These are phyloP conservation scores for Brachymystax lenok DNA, from an alignment of 2,797 vertebrate genomes.

Conservation along the genomic window DNA sequence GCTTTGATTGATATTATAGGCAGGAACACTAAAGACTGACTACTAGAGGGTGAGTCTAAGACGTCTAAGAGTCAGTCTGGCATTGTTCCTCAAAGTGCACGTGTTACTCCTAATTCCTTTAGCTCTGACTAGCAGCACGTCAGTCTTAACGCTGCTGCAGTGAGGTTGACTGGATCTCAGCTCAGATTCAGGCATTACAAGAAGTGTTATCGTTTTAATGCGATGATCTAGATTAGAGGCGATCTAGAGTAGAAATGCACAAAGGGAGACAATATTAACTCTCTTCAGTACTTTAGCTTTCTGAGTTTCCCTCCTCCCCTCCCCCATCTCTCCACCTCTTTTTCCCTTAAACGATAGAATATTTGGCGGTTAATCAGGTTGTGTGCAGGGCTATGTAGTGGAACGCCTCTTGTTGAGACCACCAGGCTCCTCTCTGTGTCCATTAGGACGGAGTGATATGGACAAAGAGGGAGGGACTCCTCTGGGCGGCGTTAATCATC, in stretches of 20 bases:
- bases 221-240: conserved; percentile 61
- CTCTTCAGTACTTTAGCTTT: conserved; percentile 26
- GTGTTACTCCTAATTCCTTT: conserved; percentile 74
- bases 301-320: neutral
- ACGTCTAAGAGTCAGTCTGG: conserved; percentile 61
- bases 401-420: conserved; percentile 77
- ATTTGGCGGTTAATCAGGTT: conserved; percentile 91
- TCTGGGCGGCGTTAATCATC: conserved; percentile 85
- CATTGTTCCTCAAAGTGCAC: conserved; percentile 74
- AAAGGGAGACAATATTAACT: conserved; percentile 63
- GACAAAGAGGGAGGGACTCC: conserved; percentile 85
- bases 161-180: conserved; percentile 50
- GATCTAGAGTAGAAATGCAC: conserved; percentile 57
- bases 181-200: conserved; percentile 68
- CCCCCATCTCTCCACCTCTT: conserved; percentile 8
- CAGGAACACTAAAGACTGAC: conserved; percentile 14
- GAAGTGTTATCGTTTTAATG: conserved; percentile 70
- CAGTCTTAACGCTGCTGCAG: conserved; percentile 56
- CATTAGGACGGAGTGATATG: conserved; percentile 84
- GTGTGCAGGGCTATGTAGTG: conserved; percentile 80
- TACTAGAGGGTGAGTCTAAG: neutral
- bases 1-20: neutral
- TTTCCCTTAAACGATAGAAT: conserved; percentile 76
- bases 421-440: conserved; percentile 70
- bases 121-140: conserved; percentile 67